Conservation (phyloP, 2,797 vertebrate genomes). For the Clarias pachynema region DNA sequence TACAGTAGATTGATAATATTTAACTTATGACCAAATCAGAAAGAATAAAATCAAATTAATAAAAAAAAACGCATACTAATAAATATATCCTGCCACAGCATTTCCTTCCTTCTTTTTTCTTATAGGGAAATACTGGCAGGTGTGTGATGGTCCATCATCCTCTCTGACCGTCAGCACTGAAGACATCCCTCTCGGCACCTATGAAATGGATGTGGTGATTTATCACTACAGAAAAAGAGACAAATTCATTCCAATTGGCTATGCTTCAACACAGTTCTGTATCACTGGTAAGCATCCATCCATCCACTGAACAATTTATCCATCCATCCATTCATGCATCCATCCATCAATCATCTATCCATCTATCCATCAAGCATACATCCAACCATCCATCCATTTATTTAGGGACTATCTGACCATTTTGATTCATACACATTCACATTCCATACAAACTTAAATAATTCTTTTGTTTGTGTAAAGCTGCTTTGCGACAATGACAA, state of each 20-base stretch:
- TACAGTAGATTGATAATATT: background rate
- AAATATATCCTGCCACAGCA: no score
- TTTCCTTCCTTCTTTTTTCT: background rate
- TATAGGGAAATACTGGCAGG: conserved; percentile 91
- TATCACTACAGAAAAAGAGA: conserved; percentile 88
- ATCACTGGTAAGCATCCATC: conserved; percentile 80
- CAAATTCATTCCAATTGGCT: conserved; percentile 89
- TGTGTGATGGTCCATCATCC: conserved; percentile 83
- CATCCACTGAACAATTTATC: background rate
- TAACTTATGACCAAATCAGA: background rate
- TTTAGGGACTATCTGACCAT: no score
- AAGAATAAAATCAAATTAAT: background rate
- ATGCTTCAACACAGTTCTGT: conserved; percentile 83
- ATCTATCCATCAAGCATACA: no score
- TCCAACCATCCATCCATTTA: background rate
- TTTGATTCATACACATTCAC: no score
- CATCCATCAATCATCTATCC: background rate
- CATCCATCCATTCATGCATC: background rate
- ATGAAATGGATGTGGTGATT: conserved; percentile 88
- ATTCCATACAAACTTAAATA: no score
- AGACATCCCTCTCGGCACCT: conserved; percentile 81
- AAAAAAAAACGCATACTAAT: background rate
- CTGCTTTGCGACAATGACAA: no score
- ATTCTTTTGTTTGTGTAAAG: no score
- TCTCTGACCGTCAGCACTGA: conserved; percentile 82